A percentile compares a stretch with the other conserved stretches of the same genome.
These are phyloP conservation scores for Erebia ligea DNA, from an alignment of 2,888 invertebrate genomes.

Conservation along the genomic window DNA sequence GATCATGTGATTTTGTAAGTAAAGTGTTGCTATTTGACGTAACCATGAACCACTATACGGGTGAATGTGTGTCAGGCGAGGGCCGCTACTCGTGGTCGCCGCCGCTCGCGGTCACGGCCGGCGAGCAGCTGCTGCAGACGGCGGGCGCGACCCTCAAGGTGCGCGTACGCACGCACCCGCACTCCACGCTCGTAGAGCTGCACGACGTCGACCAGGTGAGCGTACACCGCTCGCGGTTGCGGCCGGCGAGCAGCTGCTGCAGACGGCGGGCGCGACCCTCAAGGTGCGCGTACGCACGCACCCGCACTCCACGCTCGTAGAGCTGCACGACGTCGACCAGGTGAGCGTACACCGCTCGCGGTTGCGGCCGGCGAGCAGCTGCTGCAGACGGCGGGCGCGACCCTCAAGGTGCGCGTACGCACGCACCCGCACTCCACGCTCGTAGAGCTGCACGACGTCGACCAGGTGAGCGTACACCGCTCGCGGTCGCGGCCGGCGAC, in stretches of 20 bases:
- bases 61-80: not conserved
- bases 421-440: slow-evolving; percentile 65
- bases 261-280: slow-evolving; percentile 54
- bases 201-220: slow-evolving; percentile 62
- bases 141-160: slow-evolving; percentile 59
- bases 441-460: slow-evolving; percentile 62
- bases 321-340: slow-evolving; percentile 63
- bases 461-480: slow-evolving; percentile 60
- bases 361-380: slow-evolving; percentile 68
- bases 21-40: too few species aligned
- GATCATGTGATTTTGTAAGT: too few species aligned
- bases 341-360: slow-evolving; percentile 59
- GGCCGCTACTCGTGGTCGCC: slow-evolving; percentile 55
- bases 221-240: slow-evolving; percentile 58
- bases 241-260: slow-evolving; percentile 68
- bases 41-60: too few species aligned
- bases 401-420: slow-evolving; percentile 64
- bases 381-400: slow-evolving; percentile 54
- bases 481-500: slow-evolving; percentile 63
- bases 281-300: slow-evolving; percentile 63
- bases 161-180: slow-evolving; percentile 60
- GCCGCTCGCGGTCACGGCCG: slow-evolving; percentile 59
- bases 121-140: slow-evolving; percentile 67
- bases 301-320: slow-evolving; percentile 66
- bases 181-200: slow-evolving; percentile 65